Percentiles rank a stretch among this genome's conserved stretches.
phyloP scores from a whole-genome alignment of 2,797 vertebrate species.

The Pterois miles region DNA sequence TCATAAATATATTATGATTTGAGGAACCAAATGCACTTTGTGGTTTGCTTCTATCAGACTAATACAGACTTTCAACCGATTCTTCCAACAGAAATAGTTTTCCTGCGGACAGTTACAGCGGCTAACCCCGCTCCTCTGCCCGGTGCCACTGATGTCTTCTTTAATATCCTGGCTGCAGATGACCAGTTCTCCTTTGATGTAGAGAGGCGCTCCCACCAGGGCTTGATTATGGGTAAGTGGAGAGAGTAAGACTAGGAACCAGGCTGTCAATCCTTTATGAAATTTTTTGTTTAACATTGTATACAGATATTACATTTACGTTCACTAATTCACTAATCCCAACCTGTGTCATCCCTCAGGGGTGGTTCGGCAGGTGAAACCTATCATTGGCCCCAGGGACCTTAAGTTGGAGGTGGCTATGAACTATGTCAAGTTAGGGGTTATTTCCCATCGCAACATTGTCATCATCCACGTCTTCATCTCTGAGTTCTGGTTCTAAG shows the following conservation, averaged over 20 bases:
- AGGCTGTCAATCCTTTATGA: background rate
- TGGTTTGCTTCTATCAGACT: slow-evolving; percentile 13
- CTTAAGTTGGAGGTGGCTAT: slow-evolving; percentile 86
- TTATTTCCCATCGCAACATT: slow-evolving; percentile 86
- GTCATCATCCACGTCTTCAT: slow-evolving; percentile 88
- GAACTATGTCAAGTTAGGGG: slow-evolving; percentile 86
- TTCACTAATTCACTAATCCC: background rate
- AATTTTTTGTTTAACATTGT: background rate
- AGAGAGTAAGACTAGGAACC: background rate
- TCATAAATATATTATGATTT: slow-evolving; percentile 20
- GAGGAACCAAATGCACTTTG: background rate
- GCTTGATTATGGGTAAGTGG: slow-evolving; percentile 65
- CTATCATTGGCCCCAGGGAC: slow-evolving; percentile 85
- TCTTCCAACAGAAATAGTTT: slow-evolving; percentile 87
- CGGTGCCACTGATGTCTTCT: slow-evolving; percentile 81
- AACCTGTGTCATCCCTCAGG: slow-evolving; percentile 70
- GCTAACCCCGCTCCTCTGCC: slow-evolving; percentile 54
- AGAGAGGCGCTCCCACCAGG: slow-evolving; percentile 48
- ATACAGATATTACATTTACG: background rate
- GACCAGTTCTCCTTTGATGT: slow-evolving; percentile 57
- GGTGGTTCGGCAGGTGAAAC: slow-evolving; percentile 88
- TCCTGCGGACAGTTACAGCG: slow-evolving; percentile 83
- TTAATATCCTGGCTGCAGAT: slow-evolving; percentile 79
- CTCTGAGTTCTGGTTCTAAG: slow-evolving; percentile 91
- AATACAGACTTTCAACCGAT: slow-evolving; percentile 17